These are phyloP conservation scores for Phrynosoma platyrhinos DNA, from an alignment of 2,113 vertebrate genomes.

Conservation along the genomic window DNA sequence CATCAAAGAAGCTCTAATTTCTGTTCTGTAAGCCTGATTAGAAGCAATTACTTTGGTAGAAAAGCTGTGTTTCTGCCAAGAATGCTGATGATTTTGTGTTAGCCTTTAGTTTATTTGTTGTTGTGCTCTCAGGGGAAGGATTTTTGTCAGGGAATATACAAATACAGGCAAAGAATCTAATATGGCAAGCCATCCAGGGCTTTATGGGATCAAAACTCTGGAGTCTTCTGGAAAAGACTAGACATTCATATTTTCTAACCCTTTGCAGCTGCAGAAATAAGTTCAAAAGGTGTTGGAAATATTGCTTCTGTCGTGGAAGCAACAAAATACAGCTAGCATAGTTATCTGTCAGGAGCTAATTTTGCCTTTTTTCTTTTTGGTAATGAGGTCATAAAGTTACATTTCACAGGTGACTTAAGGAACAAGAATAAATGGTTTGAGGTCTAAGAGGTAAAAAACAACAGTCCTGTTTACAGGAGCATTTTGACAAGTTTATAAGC, in stretches of 20 bases:
- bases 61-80: not conserved
- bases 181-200: not conserved
- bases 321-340: too few relatives aligned
- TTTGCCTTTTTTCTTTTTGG: too few relatives aligned
- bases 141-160: not conserved
- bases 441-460: too few relatives aligned
- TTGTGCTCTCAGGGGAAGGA: not conserved
- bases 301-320: not conserved
- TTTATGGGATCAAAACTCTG: not conserved
- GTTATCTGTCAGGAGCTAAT: too few relatives aligned
- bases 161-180: not conserved
- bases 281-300: too few relatives aligned
- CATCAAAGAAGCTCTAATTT: constrained; percentile 21
- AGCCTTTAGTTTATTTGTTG: not conserved
- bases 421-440: too few relatives aligned
- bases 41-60: constrained; percentile 10
- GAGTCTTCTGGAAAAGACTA: not conserved
- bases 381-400: too few relatives aligned
- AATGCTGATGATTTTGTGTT: not conserved
- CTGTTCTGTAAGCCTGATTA: constrained; percentile 4
- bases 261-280: not conserved
- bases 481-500: too few relatives aligned
- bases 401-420: too few relatives aligned
- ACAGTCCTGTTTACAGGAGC: too few relatives aligned
- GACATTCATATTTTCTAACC: not conserved